These are phyloP conservation scores for Leptodactylus fallax DNA, from an alignment of 2,797 vertebrate species.

Conservation along the genomic window DNA sequence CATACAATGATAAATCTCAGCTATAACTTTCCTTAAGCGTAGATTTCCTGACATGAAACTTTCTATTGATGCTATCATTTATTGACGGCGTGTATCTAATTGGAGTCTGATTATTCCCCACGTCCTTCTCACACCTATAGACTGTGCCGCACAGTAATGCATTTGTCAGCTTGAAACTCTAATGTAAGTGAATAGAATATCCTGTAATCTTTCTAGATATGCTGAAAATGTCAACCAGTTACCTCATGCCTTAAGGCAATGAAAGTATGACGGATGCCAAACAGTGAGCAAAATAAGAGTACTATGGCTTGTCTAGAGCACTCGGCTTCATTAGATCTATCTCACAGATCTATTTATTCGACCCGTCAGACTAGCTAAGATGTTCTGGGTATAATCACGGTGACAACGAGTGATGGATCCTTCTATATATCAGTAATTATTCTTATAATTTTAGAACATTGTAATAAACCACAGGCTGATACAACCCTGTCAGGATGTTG, in stretches of 20 bases:
- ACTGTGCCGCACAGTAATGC: neutral
- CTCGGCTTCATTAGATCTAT: conserved; percentile 40
- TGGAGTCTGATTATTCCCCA: neutral
- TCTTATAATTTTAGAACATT: conserved; percentile 42
- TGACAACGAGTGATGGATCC: conserved; percentile 41
- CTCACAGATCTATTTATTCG: conserved; percentile 16
- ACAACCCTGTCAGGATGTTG: conserved; percentile 29
- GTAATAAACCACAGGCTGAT: conserved; percentile 14
- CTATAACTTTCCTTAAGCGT: neutral
- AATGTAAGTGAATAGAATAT: neutral
- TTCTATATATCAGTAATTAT: conserved; percentile 10
- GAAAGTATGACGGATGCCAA: conserved; percentile 31
- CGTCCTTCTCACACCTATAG: neutral
- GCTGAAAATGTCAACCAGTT: conserved; percentile 20
- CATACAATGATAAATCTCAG: neutral
- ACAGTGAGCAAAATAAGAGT: conserved; percentile 9
- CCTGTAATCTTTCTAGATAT: conserved; percentile 26
- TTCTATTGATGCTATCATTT: neutral
- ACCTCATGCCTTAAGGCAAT: conserved; percentile 38
- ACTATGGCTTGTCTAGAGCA: neutral
- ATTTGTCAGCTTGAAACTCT: conserved; percentile 18
- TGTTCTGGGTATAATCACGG: neutral
- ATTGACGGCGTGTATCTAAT: neutral
- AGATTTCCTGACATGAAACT: neutral
- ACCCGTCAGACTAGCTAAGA: neutral